Evolutionary conservation across 2,797 vertebrate species (phyloP), one percentile per base, ranked within the genome.

Genomic region (Trichosurus vulpecula): DNA sequence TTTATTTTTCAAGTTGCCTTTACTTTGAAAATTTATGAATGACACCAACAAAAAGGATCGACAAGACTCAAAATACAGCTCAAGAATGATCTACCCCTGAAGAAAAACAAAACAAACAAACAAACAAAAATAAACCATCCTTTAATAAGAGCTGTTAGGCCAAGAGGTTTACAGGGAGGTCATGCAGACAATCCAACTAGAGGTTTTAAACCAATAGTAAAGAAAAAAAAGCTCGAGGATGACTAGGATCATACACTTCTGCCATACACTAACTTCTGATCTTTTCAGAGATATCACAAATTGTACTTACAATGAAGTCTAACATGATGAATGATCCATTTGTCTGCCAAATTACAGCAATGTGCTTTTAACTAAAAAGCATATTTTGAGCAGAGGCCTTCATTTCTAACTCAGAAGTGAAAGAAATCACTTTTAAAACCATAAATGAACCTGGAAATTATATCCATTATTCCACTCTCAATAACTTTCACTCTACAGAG

Each of bases 391-490:
- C 29, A 93, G 93, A 95, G 95, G 51, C 4, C 66, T 1, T 92
- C 27, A 90, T 27, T 93, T 93, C 13, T 19, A 47, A 90, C 8
- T 96, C 61, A 54, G 30, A 94, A 57, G 2, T 91, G 13, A 94
- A 92, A 35, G 30, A 96, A 93, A 74, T 55, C 6, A 54, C 35
- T 81, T 97, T 95, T 66, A 81, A 90, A 90, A 92, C 90, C 6
- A 55, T 5, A 0, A 3, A 0, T 41, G 53, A 94, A 92, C 35
- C 41, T 4, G 54, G 94, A 52, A 19, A 97, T 35, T 22, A 22
- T 11, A 54, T 81, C 30, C 9, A 2, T 66, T 14, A 41, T 52
- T 3, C 51, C 51, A 90, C 94, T 91, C 9, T 91, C 56, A 5
- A 6, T 97, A 47, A 90, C 90, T 90, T 31, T 66, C 91, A 92